Evolutionary conservation across 2,888 invertebrate genomes (phyloP), one percentile per base, ranked within the genome.

Genomic region (Desoria tigrina): DNA sequence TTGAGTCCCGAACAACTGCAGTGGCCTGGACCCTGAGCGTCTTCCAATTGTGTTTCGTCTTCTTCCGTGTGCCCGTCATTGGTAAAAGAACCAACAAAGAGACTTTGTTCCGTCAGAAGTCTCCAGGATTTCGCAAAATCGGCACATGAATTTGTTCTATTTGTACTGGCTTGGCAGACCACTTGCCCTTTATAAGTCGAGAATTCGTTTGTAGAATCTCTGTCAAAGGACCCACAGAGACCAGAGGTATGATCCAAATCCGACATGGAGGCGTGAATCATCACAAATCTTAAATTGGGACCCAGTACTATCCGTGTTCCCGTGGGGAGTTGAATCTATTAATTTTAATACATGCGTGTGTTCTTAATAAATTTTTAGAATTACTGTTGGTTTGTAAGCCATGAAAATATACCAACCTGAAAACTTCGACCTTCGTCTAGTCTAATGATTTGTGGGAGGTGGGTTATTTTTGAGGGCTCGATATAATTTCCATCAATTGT

Each of bases 151-250:
- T 65, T 42, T 1, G 71, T 65, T 14, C 65, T 51, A 23, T 70
- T 73, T 24, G 63, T 60, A 57, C 51, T 64, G 6, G 69, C 67
- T 37, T 68, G 63, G 57, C 77, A 77, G 18, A 73, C 74, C 9
- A 65, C 55, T 63, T 72, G 69, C 14, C 75, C 74, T 64, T 73
- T 69, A 51, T 72, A 74, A 7, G 72, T 73, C 0, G 71, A 68
- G 39, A 77, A 74, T 50, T 77, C 77, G 67, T 77, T 77, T 4
- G 68, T 65, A 4, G 57, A 61, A 59, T 77, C 68, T 11, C 74
- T 63, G 59, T 77, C 77, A 64, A 77, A 76, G 24, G 76, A 74
- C 21, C 77, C 77, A 71, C 77, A 77, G 0, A 77, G 66, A 14
- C 77, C 77, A 18, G 66, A 54, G n/a, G 77, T 77, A 51, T 75